Conservation (phyloP, 2,797 vertebrate species). For the Phoebastria nigripes region DNA sequence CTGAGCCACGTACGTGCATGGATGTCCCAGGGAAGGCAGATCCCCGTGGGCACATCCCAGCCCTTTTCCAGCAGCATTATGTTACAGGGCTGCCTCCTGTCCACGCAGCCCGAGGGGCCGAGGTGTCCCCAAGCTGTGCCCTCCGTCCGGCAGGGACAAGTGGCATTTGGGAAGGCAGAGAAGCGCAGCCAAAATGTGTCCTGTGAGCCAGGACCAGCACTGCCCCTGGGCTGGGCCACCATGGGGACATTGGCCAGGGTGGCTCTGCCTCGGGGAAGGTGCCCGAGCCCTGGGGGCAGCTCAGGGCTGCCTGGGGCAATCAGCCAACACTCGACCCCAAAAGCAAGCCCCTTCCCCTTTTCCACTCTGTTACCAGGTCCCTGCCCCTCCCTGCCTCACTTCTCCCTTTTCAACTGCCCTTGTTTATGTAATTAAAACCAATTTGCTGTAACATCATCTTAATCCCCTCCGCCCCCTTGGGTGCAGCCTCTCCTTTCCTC, state of each 20-base stretch:
- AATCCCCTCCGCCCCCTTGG: background rate
- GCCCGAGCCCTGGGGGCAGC: background rate
- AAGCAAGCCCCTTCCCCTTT: background rate
- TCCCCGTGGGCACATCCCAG: background rate
- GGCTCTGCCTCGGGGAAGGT: background rate
- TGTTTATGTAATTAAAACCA: background rate
- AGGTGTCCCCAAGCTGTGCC: fast-evolving
- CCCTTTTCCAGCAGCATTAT: background rate
- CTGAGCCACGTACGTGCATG: fast-evolving
- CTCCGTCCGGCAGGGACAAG: fast-evolving
- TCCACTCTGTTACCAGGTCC: background rate
- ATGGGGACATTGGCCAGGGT: background rate
- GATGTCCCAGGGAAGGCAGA: background rate
- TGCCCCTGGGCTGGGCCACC: background rate
- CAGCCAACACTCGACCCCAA: background rate
- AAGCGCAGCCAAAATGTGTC: background rate
- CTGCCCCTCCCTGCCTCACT: background rate
- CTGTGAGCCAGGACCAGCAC: background rate
- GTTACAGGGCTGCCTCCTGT: background rate
- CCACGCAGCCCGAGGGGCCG: fast-evolving
- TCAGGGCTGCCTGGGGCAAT: background rate
- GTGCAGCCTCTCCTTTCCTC: background rate
- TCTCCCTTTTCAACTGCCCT: background rate
- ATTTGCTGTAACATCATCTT: background rate
- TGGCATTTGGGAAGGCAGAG: background rate